phyloP scores from a whole-genome alignment of 2,797 vertebrate genomes.

The Knipowitschia caucasica region DNA sequence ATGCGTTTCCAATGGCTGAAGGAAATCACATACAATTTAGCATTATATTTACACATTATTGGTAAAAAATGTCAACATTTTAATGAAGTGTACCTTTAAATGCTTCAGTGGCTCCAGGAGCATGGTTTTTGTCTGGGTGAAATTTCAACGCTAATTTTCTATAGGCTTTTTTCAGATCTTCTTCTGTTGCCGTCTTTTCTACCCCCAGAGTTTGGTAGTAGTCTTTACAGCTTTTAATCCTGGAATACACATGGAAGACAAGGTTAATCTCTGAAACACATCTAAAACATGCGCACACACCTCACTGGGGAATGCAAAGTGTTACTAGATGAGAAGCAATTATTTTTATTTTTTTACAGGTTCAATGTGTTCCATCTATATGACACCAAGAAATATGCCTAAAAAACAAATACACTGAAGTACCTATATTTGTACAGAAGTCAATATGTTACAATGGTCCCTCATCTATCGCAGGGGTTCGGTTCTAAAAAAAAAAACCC shows the following conservation, averaged over 20 bases:
- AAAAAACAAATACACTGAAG: too few relatives aligned
- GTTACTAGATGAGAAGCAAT: too few relatives aligned
- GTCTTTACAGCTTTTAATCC: conserved; percentile 97
- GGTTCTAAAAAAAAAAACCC: too few relatives aligned
- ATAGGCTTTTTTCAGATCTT: conserved; percentile 98
- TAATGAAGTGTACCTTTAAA: conserved; percentile 86
- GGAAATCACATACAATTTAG: not conserved
- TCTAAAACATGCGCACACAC: too few relatives aligned
- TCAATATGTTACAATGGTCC: too few relatives aligned
- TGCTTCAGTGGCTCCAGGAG: conserved; percentile 92
- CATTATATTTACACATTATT: not conserved
- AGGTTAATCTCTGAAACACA: too few relatives aligned
- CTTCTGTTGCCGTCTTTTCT: conserved; percentile 86
- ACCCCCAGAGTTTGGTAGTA: conserved; percentile 96
- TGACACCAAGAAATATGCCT: too few relatives aligned
- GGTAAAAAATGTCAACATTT: not conserved
- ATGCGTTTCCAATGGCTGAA: conserved; percentile 93
- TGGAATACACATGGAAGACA: conserved; percentile 51
- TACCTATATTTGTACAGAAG: too few relatives aligned
- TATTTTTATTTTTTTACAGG: too few relatives aligned
- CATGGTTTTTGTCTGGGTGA: conserved; percentile 97
- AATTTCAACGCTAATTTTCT: conserved; percentile 94
- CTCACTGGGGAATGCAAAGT: too few relatives aligned
- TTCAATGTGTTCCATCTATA: too few relatives aligned
- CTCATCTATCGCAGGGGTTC: too few relatives aligned